Conservation (phyloP, 2,113 vertebrate species). For the Alexandromys fortis region DNA sequence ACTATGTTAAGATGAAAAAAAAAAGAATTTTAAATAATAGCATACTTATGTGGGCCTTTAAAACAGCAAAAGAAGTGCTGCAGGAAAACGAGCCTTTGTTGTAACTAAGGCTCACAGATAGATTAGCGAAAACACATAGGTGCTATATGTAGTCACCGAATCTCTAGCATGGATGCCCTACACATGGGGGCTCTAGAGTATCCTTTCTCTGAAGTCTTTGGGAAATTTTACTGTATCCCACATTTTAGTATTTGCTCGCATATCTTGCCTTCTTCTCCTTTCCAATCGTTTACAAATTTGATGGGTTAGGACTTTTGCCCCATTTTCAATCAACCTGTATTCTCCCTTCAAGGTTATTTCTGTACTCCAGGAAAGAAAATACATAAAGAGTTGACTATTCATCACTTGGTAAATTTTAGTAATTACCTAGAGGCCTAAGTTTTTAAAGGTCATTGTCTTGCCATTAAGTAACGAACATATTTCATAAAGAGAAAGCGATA, state of each 20-base stretch:
- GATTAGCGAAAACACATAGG: not conserved
- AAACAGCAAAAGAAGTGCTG: conserved; percentile 37
- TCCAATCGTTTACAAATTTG: conserved; percentile 25
- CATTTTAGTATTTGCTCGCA: conserved; percentile 13
- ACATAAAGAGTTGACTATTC: not conserved
- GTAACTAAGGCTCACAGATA: not conserved
- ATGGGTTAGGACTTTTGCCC: not conserved
- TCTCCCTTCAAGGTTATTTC: conserved; percentile 10
- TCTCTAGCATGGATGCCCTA: not conserved
- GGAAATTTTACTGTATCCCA: not conserved
- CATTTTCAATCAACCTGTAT: conserved; percentile 11
- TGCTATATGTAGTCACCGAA: conserved; percentile 21
- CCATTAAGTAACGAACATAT: not conserved
- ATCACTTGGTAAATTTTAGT: not conserved
- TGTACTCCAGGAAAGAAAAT: not conserved
- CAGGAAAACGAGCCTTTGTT: conserved; percentile 46
- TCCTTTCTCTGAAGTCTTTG: not conserved
- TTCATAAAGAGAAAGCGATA: not conserved
- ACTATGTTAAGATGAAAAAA: conserved; percentile 65
- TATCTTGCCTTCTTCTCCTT: not conserved
- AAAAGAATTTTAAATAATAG: conserved; percentile 77
- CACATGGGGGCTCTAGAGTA: not conserved
- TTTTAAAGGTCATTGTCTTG: not conserved
- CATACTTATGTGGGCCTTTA: conserved; percentile 62
- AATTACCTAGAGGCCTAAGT: not conserved